Conservation (phyloP, 2,888 invertebrate species). For the Andrena hattorfiana region DNA sequence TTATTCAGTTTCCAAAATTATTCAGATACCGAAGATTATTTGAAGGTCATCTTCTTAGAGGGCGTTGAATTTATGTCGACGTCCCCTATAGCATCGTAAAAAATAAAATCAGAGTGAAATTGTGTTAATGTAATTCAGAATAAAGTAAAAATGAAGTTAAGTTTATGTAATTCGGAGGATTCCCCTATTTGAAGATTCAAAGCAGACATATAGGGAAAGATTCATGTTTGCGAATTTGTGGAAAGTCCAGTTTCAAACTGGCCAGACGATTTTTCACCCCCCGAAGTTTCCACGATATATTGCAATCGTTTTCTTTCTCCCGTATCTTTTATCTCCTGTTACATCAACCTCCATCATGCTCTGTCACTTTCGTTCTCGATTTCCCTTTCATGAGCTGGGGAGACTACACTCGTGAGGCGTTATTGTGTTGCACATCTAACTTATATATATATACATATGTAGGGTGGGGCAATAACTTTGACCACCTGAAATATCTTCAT, state of each 20-base stretch:
- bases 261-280: constrained; percentile 7
- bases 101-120: too few relatives aligned
- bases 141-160: not conserved
- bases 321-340: constrained; percentile 8
- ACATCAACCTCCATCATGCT: constrained; percentile 26
- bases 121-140: too few relatives aligned
- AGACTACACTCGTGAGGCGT: not conserved
- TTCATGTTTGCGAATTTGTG: not conserved
- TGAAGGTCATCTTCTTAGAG: too few relatives aligned
- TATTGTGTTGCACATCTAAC: not conserved
- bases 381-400: not conserved
- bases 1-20: too few relatives aligned
- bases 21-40: too few relatives aligned
- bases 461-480: not conserved
- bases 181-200: not conserved
- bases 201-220: too few relatives aligned
- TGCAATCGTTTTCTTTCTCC: not conserved
- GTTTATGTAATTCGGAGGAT: constrained; percentile 5
- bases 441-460: not conserved
- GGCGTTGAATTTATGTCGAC: too few relatives aligned
- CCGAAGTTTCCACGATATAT: constrained; percentile 11
- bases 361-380: constrained; percentile 28
- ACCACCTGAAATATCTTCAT: too few relatives aligned
- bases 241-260: constrained; percentile 4
- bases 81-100: too few relatives aligned